These are phyloP conservation scores for Chorisops tibialis DNA, from an alignment of 2,888 invertebrate species.

Conservation along the genomic window DNA sequence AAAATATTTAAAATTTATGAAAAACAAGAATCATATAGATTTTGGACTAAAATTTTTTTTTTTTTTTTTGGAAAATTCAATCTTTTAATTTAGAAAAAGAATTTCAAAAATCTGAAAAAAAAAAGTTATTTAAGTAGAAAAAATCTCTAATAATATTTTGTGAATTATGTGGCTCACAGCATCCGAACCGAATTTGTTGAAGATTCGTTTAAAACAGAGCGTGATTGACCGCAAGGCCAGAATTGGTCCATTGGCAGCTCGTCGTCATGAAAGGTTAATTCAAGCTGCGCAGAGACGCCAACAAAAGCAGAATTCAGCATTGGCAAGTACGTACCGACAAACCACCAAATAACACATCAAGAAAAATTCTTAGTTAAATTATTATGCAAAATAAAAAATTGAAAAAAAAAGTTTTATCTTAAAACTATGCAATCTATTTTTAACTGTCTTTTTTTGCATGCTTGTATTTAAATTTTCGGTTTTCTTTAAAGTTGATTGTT, in stretches of 20 bases:
- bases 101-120: constrained; percentile 1
- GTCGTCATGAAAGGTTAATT: constrained; percentile 73
- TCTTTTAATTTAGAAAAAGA: background rate
- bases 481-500: too few relatives aligned
- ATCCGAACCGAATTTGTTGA: constrained; percentile 95
- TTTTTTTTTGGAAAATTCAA: too few relatives aligned
- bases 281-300: constrained; percentile 60
- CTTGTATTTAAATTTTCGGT: too few relatives aligned
- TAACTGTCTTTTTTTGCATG: too few relatives aligned
- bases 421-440: too few relatives aligned
- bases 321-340: constrained; percentile 50
- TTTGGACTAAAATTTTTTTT: too few relatives aligned
- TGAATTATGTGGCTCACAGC: constrained; percentile 57
- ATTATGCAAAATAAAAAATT: too few relatives aligned
- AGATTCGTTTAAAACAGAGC: constrained; percentile 89
- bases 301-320: constrained; percentile 50
- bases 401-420: too few relatives aligned
- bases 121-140: constrained; percentile 1
- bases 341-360: constrained; percentile 5
- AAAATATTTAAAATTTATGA: too few relatives aligned
- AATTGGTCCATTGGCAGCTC: constrained; percentile 75
- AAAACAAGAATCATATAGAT: too few relatives aligned
- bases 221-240: constrained; percentile 88
- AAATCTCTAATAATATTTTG: constrained; percentile 13
- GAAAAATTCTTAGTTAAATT: too few relatives aligned